A percentile compares a stretch with the other conserved stretches of the same genome.
These are phyloP conservation scores for Dipodomys merriami DNA, from an alignment of 2,113 vertebrate species.

Conservation along the genomic window DNA sequence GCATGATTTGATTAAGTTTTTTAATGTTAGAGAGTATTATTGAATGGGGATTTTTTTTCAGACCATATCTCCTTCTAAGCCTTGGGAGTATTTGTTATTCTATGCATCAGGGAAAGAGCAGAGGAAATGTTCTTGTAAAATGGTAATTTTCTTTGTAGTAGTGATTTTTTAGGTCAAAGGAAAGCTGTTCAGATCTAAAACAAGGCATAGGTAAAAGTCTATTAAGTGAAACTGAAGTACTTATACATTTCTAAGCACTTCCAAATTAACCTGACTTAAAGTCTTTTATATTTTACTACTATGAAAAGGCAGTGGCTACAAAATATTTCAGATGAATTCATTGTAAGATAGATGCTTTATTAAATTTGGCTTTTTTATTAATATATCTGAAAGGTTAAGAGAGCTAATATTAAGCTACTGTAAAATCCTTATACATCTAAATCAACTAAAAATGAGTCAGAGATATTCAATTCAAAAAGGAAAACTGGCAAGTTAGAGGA, in stretches of 20 bases:
- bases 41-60: constrained; percentile 35
- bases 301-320: constrained; percentile 63
- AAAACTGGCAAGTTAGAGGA: constrained; percentile 16
- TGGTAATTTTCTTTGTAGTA: constrained; percentile 77
- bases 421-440: constrained; percentile 41
- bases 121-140: neutral
- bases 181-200: constrained; percentile 72
- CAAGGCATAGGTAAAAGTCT: constrained; percentile 69
- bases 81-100: constrained; percentile 56
- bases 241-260: constrained; percentile 53
- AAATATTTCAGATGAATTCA: constrained; percentile 66
- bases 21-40: constrained; percentile 36
- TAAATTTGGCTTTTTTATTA: constrained; percentile 64
- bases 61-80: neutral
- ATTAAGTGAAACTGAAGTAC: constrained; percentile 66
- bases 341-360: constrained; percentile 59
- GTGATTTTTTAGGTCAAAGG: constrained; percentile 79
- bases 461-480: neutral
- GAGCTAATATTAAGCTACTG: constrained; percentile 8
- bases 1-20: neutral
- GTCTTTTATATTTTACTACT: constrained; percentile 48
- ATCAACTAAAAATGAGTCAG: constrained; percentile 23
- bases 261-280: constrained; percentile 61
- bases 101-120: neutral
- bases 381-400: constrained; percentile 55